A percentile compares a stretch with the other conserved stretches of the same genome.
phyloP scores from a whole-genome alignment of 2,888 invertebrate species.

The Tethea ocularis region DNA sequence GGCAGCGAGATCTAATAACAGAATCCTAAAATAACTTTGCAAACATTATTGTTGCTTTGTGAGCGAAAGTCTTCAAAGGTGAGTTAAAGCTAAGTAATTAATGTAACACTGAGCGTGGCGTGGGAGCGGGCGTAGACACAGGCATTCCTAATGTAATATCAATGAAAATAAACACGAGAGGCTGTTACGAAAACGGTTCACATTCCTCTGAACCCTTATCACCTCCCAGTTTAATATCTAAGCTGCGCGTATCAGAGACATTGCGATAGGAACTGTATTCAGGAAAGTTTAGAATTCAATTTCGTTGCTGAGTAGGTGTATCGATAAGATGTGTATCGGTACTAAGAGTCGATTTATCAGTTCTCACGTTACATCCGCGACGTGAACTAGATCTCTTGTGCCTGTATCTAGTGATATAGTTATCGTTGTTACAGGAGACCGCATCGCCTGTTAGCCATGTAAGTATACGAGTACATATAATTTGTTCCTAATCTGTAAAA shows the following conservation, averaged over 20 bases:
- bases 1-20: background rate
- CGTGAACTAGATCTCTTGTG: constrained; percentile 1
- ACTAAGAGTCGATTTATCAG: constrained; percentile 5
- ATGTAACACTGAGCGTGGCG: background rate
- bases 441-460: constrained; percentile 10
- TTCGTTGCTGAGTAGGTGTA: background rate
- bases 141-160: constrained; percentile 7
- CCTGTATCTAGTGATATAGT: background rate
- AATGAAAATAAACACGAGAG: constrained; percentile 3
- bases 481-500: background rate
- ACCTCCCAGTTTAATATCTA: constrained; percentile 19
- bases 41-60: background rate
- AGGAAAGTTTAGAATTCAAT: constrained; percentile 4
- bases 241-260: background rate
- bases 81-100: background rate
- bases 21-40: background rate
- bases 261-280: background rate
- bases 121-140: background rate
- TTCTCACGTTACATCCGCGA: constrained; percentile 7
- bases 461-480: background rate
- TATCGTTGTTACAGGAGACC: constrained; percentile 4
- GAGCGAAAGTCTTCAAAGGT: constrained; percentile 3
- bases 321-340: constrained; percentile 5
- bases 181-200: constrained; percentile 20
- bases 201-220: constrained; percentile 31